Evolutionary conservation across 2,888 invertebrate species (phyloP), one percentile per base, ranked within the genome.

Genomic region (Epistrophella euchroma): DNA sequence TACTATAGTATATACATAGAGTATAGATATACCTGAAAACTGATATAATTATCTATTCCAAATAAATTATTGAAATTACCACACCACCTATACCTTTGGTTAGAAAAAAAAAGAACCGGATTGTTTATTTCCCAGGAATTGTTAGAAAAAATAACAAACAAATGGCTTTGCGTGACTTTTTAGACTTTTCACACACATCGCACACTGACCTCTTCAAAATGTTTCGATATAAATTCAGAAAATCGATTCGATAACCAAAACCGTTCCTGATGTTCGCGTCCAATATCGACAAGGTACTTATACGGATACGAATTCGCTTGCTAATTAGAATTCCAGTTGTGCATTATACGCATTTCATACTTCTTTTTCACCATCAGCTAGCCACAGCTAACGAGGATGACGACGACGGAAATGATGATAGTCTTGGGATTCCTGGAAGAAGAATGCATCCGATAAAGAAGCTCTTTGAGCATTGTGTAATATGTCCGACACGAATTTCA

Each of bases 261-360:
- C 52, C 84, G 75, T 45, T 60, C 40, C 22, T 28, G 28, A 25
- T 83, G 74, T 64, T 47, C 45, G 28, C 52, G 43, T 66, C 72
- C 75, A 80, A 60, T 84, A 72, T 76, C 80, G 85, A 60, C 64
- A n/a, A n/a, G n/a, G n/a, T n/a, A n/a, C 6, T 32, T 52, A 17
- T 47, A 25, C 17, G 9, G 19, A 58, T 60, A 40, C 60, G 37
- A 22, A 47, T 66, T 35, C 50, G 68, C 47, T 43, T 40, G 79
- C 79, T 77, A 80, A 80, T 85, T 85, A 85, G 80, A 70, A 80
- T 85, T 85, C 85, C 85, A 80, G 13, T 47, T 68, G 80, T 68
- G 76, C 72, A 85, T 80, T 85, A n/a, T n/a, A 80, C 84, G 71
- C 77, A 83, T 66, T 72, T 47, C 9, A 35, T 11, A 43, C 43